These are phyloP conservation scores for Erebia epiphron DNA, from an alignment of 2,888 invertebrate species.

Conservation along the genomic window DNA sequence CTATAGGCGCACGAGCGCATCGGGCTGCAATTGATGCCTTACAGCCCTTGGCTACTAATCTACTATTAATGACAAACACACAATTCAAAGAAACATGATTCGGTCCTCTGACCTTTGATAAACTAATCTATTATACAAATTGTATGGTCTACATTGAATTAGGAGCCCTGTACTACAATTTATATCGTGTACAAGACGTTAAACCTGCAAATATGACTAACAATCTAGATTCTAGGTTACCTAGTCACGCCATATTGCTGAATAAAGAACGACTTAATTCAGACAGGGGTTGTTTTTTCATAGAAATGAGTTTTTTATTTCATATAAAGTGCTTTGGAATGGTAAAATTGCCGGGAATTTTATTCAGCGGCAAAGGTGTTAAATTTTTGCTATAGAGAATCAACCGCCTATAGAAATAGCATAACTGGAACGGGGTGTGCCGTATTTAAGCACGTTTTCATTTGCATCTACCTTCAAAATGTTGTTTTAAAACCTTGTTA, in stretches of 20 bases:
- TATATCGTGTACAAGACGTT: background rate
- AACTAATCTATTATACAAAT: constrained; percentile 6
- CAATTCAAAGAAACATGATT: no score
- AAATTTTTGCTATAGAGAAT: constrained; percentile 4
- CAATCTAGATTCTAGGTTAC: constrained; percentile 19
- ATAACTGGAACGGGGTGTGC: background rate
- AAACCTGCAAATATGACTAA: constrained; percentile 13
- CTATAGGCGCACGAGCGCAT: no score
- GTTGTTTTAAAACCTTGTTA: no score
- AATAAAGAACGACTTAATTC: constrained; percentile 28
- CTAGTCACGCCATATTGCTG: constrained; percentile 29
- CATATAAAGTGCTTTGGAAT: constrained; percentile 17
- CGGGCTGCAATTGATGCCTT: no score
- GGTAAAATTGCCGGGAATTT: constrained; percentile 8
- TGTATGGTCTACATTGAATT: background rate
- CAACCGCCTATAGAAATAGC: background rate
- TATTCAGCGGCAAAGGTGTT: constrained; percentile 1
- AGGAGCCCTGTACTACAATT: background rate
- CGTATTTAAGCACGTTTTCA: background rate
- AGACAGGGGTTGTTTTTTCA: constrained; percentile 22
- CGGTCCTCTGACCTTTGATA: no score
- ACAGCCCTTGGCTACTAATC: no score
- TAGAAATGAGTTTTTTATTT: constrained; percentile 16
- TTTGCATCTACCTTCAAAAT: background rate
- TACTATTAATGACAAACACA: no score